Conservation (phyloP, 2,888 invertebrate genomes). For the Aelia acuminata region DNA sequence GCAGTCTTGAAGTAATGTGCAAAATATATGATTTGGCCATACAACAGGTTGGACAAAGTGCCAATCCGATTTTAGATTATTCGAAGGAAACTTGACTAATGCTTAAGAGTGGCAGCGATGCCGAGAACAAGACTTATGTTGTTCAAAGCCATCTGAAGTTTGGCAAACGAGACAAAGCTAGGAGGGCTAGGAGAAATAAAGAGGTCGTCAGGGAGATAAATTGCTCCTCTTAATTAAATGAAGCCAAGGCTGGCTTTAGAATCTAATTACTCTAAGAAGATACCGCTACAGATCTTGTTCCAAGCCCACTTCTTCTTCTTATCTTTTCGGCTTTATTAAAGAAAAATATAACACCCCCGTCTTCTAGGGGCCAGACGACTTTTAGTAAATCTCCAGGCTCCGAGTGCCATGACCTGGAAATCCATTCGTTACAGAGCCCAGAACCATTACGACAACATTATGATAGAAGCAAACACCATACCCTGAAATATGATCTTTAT, state of each 20-base stretch:
- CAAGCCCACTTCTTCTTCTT: background rate
- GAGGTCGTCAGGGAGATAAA: constrained; percentile 43
- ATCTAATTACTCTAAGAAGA: constrained; percentile 38
- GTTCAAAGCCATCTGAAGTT: constrained; percentile 41
- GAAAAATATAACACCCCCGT: background rate
- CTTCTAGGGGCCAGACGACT: background rate
- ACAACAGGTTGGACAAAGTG: background rate
- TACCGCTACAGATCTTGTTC: constrained; percentile 42
- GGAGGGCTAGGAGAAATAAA: background rate
- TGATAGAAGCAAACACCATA: background rate
- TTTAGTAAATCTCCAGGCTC: background rate
- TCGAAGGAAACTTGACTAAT: background rate
- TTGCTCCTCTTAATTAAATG: constrained; percentile 45
- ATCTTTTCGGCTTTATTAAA: constrained; percentile 18
- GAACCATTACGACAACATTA: background rate
- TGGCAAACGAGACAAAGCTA: background rate
- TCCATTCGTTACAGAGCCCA: background rate
- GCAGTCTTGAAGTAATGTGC: too few relatives aligned
- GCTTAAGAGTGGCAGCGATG: background rate
- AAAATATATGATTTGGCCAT: too few relatives aligned
- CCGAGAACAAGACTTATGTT: constrained; percentile 2
- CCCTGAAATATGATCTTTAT: background rate
- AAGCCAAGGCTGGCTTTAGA: constrained; percentile 42
- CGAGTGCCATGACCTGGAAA: background rate
- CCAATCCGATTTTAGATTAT: background rate